Percentiles rank a stretch among this genome's conserved stretches.
Evolutionary conservation across 2,113 vertebrate species (phyloP).

Genomic region (Ophthalmolycus amberensis): DNA sequence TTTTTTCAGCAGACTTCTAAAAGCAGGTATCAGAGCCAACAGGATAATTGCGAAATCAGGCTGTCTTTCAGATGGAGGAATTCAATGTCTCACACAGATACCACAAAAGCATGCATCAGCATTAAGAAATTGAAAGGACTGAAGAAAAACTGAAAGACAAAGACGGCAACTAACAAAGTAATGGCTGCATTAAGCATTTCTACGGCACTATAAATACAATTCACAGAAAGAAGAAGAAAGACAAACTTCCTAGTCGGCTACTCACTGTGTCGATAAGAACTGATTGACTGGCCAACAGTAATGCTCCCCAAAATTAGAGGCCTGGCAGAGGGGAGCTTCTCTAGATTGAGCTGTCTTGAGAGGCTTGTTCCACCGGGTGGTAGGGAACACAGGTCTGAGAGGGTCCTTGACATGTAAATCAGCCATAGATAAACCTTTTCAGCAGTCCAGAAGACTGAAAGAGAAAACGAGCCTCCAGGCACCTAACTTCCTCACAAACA

Average conservation of each 20-base stretch:
- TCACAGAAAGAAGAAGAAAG: constrained; percentile 5
- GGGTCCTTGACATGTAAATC: constrained; percentile 75
- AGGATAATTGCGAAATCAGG: constrained; percentile 18
- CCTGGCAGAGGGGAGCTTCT: constrained; percentile 33
- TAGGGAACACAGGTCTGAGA: constrained; percentile 55
- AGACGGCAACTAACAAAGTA: neutral
- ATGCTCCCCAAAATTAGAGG: constrained; percentile 33
- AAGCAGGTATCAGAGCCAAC: constrained; percentile 39
- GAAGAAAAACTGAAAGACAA: neutral
- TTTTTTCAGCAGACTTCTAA: constrained; percentile 20
- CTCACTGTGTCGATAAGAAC: constrained; percentile 36
- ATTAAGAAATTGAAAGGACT: constrained; percentile 30
- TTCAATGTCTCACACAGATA: constrained; percentile 27
- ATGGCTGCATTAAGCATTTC: neutral
- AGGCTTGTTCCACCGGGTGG: constrained; percentile 34
- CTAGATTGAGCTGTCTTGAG: constrained; percentile 67
- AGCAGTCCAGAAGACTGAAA: constrained; percentile 56
- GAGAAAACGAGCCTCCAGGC: constrained; percentile 56
- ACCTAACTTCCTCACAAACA: constrained; percentile 60
- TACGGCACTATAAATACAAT: neutral
- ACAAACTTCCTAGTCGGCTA: neutral
- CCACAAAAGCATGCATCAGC: constrained; percentile 29
- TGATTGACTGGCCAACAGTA: constrained; percentile 50
- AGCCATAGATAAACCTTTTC: constrained; percentile 60
- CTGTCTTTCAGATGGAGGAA: constrained; percentile 24